Conservation (phyloP, 2,797 vertebrate species). For the Salmo trutta region DNA sequence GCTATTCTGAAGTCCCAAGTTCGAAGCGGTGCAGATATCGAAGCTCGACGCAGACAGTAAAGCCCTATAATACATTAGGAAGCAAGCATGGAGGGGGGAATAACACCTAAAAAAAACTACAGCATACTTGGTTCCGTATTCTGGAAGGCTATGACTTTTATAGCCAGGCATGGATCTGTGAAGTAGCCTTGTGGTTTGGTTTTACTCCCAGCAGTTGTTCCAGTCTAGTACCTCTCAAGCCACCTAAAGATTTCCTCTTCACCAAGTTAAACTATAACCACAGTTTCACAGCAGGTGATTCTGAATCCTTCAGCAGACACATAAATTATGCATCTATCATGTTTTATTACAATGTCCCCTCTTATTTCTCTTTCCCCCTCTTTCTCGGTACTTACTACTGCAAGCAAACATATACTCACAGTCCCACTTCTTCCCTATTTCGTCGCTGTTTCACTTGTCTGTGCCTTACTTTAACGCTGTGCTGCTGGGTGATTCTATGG, state of each 20-base stretch:
- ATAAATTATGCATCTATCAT: conserved; percentile 7
- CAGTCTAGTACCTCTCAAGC: conserved; percentile 30
- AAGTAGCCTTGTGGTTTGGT: neutral
- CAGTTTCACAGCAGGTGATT: conserved; percentile 22
- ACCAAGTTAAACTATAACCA: conserved; percentile 27
- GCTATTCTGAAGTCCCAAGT: neutral
- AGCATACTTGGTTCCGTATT: neutral
- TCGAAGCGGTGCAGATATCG: neutral
- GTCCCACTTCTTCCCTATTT: neutral
- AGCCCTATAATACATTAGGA: neutral
- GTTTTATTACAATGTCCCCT: neutral
- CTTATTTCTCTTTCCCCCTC: neutral
- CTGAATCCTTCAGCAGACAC: conserved; percentile 32
- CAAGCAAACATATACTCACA: neutral
- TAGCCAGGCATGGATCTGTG: neutral
- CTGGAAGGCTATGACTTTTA: neutral
- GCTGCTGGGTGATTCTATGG: neutral
- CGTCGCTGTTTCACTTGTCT: neutral
- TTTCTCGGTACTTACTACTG: neutral
- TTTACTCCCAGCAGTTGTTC: conserved; percentile 33
- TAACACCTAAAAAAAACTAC: neutral
- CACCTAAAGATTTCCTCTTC: neutral
- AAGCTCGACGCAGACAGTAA: neutral
- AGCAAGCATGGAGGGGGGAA: too few species aligned
- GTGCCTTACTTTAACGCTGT: neutral